Conservation (phyloP, 2,113 vertebrate species). For the Anguilla rostrata region DNA sequence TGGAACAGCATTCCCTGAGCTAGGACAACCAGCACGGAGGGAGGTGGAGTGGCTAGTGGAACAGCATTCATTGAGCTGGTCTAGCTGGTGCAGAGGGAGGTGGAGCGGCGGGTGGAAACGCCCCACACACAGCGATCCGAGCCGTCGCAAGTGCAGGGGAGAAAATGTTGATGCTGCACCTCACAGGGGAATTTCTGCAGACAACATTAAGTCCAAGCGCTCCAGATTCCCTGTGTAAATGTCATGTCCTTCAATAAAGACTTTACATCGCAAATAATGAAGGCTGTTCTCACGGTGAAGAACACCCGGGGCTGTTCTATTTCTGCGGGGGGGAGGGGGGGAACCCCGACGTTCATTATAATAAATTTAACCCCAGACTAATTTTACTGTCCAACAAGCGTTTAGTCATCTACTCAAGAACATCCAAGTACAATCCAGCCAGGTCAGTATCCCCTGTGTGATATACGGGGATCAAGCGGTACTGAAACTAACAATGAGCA, state of each 20-base stretch:
- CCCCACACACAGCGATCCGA: not conserved
- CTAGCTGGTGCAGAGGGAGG: not conserved
- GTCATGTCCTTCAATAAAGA: constrained; percentile 17
- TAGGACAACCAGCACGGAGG: constrained; percentile 9
- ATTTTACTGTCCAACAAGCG: not conserved
- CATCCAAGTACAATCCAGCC: not conserved
- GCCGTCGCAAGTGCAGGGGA: not conserved
- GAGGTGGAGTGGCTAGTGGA: not conserved
- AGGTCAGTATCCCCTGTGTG: not conserved
- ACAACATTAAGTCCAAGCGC: constrained; percentile 30
- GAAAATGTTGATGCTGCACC: constrained; percentile 10
- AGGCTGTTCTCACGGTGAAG: constrained; percentile 8
- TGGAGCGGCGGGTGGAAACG: not conserved
- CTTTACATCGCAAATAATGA: constrained; percentile 2
- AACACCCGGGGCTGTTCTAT: not conserved
- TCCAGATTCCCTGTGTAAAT: constrained; percentile 15
- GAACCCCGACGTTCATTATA: not conserved
- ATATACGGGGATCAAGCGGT: too few relatives aligned
- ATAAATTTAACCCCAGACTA: not conserved
- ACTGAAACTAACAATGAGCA: too few relatives aligned
- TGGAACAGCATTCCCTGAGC: constrained; percentile 32
- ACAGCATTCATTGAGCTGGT: too few relatives aligned
- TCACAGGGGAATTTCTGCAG: not conserved
- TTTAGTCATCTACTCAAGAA: too few relatives aligned
- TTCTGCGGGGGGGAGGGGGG: not conserved